Percentiles rank a stretch among this genome's conserved stretches.
Evolutionary conservation across 2,797 vertebrate species (phyloP).

Genomic region (Eulemur albifrons): DNA sequence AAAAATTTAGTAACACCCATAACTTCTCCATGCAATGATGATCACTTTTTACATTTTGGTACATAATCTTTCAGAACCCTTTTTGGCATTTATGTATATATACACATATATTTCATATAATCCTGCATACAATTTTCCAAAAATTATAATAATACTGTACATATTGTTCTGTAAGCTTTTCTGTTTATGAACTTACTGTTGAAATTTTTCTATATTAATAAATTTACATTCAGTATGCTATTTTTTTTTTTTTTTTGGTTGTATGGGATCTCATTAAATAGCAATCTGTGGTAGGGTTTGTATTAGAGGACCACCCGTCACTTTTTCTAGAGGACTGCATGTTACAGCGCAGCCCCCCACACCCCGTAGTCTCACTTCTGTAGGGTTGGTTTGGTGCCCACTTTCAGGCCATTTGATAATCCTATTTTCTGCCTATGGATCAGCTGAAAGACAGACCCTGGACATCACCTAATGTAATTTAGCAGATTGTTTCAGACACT

Average conservation of each 20-base stretch:
- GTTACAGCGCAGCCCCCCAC: not conserved
- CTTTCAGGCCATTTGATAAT: not conserved
- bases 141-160: not conserved
- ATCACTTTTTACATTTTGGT: slow-evolving; percentile 17
- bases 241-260: not conserved
- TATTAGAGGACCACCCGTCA: not conserved
- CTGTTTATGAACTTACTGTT: not conserved
- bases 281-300: not conserved
- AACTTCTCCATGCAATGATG: not conserved
- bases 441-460: not conserved
- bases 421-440: not conserved
- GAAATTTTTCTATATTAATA: not conserved
- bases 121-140: not conserved
- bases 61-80: not conserved
- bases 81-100: not conserved
- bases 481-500: not conserved
- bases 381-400: not conserved
- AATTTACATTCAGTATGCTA: not conserved
- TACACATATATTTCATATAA: not conserved
- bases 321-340: not conserved
- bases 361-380: not conserved
- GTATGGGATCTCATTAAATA: not conserved
- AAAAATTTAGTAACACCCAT: not conserved
- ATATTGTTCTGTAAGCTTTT: not conserved
- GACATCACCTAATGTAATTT: not conserved